Conservation (phyloP, 2,113 vertebrate genomes). For the Corythoichthys intestinalis region DNA sequence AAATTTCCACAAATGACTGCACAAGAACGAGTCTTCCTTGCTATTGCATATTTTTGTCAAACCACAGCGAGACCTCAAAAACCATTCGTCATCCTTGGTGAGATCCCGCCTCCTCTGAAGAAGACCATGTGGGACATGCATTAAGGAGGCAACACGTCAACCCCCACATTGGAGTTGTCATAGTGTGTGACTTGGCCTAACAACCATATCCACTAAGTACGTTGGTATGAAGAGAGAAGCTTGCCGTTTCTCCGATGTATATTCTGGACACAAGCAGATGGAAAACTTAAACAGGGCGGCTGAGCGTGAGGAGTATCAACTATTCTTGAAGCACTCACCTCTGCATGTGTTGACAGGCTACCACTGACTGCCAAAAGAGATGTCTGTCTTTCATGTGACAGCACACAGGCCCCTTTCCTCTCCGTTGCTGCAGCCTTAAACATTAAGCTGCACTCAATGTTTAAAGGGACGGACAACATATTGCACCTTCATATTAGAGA, state of each 20-base stretch:
- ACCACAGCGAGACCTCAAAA: constrained; percentile 54
- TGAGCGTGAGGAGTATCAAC: constrained; percentile 28
- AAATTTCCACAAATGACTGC: constrained; percentile 59
- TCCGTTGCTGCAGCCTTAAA: constrained; percentile 4
- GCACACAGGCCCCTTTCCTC: constrained; percentile 33
- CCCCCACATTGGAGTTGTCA: constrained; percentile 29
- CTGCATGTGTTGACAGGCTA: constrained; percentile 55
- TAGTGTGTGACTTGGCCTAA: constrained; percentile 24
- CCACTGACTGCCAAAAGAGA: constrained; percentile 23
- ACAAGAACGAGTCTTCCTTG: constrained; percentile 41
- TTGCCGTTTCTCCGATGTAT: constrained; percentile 19
- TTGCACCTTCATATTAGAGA: too few species aligned
- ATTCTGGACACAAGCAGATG: constrained; percentile 32
- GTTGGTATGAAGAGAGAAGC: background rate
- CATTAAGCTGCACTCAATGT: background rate
- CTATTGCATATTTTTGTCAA: constrained; percentile 48
- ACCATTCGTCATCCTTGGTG: constrained; percentile 46
- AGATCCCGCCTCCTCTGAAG: constrained; percentile 19
- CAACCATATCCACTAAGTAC: constrained; percentile 22
- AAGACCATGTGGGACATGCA: constrained; percentile 8
- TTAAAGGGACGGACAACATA: background rate
- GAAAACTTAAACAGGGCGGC: constrained; percentile 23
- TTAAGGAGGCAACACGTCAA: constrained; percentile 14
- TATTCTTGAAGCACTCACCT: constrained; percentile 27
- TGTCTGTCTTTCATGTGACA: constrained; percentile 36